Evolutionary conservation across 2,797 vertebrate species (phyloP), one percentile per base, ranked within the genome.

Genomic region (Darevskia mixta): DNA sequence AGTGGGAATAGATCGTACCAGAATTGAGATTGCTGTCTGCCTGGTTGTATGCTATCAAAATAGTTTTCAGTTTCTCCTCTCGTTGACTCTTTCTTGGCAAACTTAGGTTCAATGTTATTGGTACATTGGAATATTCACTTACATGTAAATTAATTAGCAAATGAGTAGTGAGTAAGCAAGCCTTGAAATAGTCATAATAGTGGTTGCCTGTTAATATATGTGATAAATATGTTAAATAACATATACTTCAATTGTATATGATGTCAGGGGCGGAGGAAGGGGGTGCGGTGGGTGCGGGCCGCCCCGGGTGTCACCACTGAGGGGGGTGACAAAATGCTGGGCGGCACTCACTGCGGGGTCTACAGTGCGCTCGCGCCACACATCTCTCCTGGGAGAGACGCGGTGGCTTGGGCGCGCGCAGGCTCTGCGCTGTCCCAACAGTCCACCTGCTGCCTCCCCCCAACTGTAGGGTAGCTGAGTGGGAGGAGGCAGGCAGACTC

Each of bases 131-230:
- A 82, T 67, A 81, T 76, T 41, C 72, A 11, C n/a, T 79, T 88
- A 66, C 25, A 77, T 86, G 72, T 82, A 81, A 85, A 76, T 77
- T 32, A 76, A 86, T 86, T 77, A 89, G 58, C 66, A 81, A 71
- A 27, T 77, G 61, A 69, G 17, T 83, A 89, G 67, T 23, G 23
- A 76, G 71, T 71, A 76, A 82, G 32, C 25, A 76, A 45, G 55
- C 27, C 79, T 85, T 86, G 67, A 89, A 86, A 82, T 35, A 89
- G 78, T 43, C 71, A 81, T 81, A 45, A 67, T 69, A 61, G 43
- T 69, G 58, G n/a, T 80, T 76, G 58, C 71, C 71, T 85, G 8
- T 55, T 55, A 55, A 55, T 15, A 55, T 55, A 13, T 55, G 49
- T 55, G 49, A 55, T 55, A 15, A 64, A 55, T 81, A 29, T 27